Evolutionary conservation across 2,888 invertebrate genomes (phyloP), one percentile per base, ranked within the genome.

Genomic region (Metopia argyrocephala): DNA sequence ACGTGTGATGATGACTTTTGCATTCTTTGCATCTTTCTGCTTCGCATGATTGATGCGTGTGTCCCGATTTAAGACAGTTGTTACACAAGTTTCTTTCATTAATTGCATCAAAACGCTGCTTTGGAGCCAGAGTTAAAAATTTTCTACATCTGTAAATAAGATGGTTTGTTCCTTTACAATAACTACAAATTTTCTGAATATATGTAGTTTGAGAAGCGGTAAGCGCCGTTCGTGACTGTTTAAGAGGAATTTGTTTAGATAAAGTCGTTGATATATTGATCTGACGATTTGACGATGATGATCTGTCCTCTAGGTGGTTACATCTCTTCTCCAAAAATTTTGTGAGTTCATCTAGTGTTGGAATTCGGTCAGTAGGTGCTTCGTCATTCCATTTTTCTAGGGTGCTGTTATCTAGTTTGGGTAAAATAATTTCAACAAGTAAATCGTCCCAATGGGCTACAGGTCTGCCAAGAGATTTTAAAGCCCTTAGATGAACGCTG

Each of bases 331-430:
- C 65, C 20, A 74, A 46, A 50, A 74, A 74, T 57, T 62, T 62
- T 3, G 52, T 28, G 4, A 74, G 25, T 65, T 74, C 52, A 20
- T 66, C 59, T 4, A 66, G 31, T 20, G 66, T 74, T 21, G 66
- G 66, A 28, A 66, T 9, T 21, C 75, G 57, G 18, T 66, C 75
- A 38, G 66, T 59, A n/a, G 75, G 31, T 5, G 46, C 46, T 23
- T 75, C 66, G 18, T 75, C 74, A 18, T 74, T 74, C 66, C 57
- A 74, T 74, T 74, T 74, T 27, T 50, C 69, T 3, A 66, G 57
- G 15, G 57, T 59, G 48, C n/a, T 48, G 45, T 74, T 45, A 28
- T 74, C 65, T 20, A 65, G 65, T 57, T 50, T 65, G 3, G 28
- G 46, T 28, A 74, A 31, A 9, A 59, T 27, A 18, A 70, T 59